These are phyloP conservation scores for Gasterosteus nipponicus DNA, from an alignment of 2,113 vertebrate species.

Conservation along the genomic window DNA sequence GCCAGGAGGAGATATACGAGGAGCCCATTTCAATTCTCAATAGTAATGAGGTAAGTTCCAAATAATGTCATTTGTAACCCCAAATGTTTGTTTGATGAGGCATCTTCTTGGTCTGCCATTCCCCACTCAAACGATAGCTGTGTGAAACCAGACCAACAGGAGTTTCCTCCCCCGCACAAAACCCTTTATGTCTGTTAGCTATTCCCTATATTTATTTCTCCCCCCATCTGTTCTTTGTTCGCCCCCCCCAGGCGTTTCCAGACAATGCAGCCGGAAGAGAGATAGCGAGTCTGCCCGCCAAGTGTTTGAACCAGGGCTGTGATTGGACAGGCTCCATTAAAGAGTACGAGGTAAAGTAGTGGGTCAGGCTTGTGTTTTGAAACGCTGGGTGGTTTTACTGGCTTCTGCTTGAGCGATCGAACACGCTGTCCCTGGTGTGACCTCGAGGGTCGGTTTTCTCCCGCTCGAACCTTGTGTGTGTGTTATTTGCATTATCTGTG, in stretches of 20 bases:
- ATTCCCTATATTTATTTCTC: background rate
- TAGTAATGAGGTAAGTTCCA: slow-evolving; percentile 68
- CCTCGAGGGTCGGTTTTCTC: background rate
- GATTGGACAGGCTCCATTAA: slow-evolving; percentile 91
- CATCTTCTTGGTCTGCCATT: background rate
- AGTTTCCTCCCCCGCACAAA: slow-evolving; percentile 22
- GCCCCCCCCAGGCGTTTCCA: slow-evolving; percentile 85
- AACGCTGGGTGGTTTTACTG: background rate
- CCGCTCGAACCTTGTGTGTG: background rate
- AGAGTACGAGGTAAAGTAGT: slow-evolving; percentile 88
- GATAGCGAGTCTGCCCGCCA: slow-evolving; percentile 89
- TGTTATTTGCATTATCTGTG: background rate
- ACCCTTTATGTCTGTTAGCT: slow-evolving; percentile 12
- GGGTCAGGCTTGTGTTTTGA: background rate
- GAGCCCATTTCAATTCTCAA: slow-evolving; percentile 89
- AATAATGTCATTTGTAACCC: background rate
- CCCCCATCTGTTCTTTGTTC: background rate
- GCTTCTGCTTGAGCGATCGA: background rate
- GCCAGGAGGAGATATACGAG: slow-evolving; percentile 90
- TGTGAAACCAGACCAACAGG: background rate
- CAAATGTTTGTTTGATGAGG: background rate
- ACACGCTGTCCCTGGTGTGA: background rate
- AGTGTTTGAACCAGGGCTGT: slow-evolving; percentile 86
- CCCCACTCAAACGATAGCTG: background rate
- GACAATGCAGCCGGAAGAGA: slow-evolving; percentile 94